Conservation (phyloP, 2,888 invertebrate genomes). For the Incurvaria masculella region DNA sequence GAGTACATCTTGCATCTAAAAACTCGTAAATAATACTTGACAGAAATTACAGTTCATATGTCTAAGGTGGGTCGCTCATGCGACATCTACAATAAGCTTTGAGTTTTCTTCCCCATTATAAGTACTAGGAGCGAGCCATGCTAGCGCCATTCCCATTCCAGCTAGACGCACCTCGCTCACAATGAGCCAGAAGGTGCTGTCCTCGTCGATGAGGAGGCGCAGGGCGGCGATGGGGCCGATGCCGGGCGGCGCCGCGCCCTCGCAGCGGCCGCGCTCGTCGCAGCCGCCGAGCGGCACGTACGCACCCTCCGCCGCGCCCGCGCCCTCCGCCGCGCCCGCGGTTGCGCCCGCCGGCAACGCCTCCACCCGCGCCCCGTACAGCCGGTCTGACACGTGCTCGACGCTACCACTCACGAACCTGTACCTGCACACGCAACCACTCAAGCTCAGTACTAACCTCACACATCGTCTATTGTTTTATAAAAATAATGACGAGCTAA, state of each 20-base stretch:
- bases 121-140: background rate
- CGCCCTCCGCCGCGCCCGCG: slow-evolving; percentile 72
- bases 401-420: slow-evolving; percentile 85
- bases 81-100: too few relatives aligned
- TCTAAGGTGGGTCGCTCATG: too few relatives aligned
- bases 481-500: too few relatives aligned
- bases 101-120: too few relatives aligned
- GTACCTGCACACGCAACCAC: slow-evolving; percentile 62
- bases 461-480: too few relatives aligned
- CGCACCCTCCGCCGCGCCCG: slow-evolving; percentile 75
- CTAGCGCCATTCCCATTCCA: background rate
- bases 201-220: slow-evolving; percentile 73
- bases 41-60: too few relatives aligned
- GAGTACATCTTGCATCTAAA: too few relatives aligned
- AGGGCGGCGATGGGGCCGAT: slow-evolving; percentile 65
- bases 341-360: slow-evolving; percentile 60
- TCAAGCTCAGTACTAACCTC: too few relatives aligned
- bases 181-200: slow-evolving; percentile 87
- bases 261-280: slow-evolving; percentile 69
- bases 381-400: slow-evolving; percentile 85
- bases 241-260: slow-evolving; percentile 51
- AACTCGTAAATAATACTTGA: too few relatives aligned
- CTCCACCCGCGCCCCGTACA: slow-evolving; percentile 85
- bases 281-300: slow-evolving; percentile 71
- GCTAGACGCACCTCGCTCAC: slow-evolving; percentile 75